Evolutionary conservation across 1,140 invertebrate genomes (phyloP).

Genomic region (Neodiprion fabricii): DNA sequence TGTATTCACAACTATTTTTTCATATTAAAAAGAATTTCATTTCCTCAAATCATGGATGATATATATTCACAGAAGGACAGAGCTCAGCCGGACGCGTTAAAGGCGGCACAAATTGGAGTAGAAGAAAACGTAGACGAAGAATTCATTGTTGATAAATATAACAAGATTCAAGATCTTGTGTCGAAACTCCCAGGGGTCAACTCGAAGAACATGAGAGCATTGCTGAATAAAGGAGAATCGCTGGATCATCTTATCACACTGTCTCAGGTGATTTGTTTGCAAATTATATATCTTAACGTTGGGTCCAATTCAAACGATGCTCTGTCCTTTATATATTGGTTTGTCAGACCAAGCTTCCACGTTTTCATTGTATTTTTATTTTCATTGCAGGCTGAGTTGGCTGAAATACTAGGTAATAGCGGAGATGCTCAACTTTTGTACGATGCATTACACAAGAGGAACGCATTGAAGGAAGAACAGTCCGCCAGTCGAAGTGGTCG

Average conservation of each 20-base stretch:
- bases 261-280: conserved; percentile 56
- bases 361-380: conserved; percentile 20
- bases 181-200: conserved; percentile 89
- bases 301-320: conserved; percentile 9
- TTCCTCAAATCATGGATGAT: conserved; percentile 15
- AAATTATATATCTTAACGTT: conserved; percentile 14
- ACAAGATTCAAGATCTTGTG: conserved; percentile 85
- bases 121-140: conserved; percentile 67
- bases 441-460: conserved; percentile 68
- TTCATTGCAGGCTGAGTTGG: conserved; percentile 67
- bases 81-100: conserved; percentile 76
- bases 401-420: conserved; percentile 71
- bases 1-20: conserved; percentile 10
- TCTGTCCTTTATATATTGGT: conserved; percentile 10
- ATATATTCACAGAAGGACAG: conserved; percentile 69
- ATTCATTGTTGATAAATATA: conserved; percentile 73
- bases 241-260: conserved; percentile 72
- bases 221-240: conserved; percentile 82
- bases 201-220: conserved; percentile 80
- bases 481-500: conserved; percentile 25
- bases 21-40: conserved; percentile 9
- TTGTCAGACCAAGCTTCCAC: conserved; percentile 13
- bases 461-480: conserved; percentile 57
- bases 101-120: conserved; percentile 71
- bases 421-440: conserved; percentile 68